Evolutionary conservation across 2,797 vertebrate species (phyloP).

Genomic region (Acanthurus leucopareius): DNA sequence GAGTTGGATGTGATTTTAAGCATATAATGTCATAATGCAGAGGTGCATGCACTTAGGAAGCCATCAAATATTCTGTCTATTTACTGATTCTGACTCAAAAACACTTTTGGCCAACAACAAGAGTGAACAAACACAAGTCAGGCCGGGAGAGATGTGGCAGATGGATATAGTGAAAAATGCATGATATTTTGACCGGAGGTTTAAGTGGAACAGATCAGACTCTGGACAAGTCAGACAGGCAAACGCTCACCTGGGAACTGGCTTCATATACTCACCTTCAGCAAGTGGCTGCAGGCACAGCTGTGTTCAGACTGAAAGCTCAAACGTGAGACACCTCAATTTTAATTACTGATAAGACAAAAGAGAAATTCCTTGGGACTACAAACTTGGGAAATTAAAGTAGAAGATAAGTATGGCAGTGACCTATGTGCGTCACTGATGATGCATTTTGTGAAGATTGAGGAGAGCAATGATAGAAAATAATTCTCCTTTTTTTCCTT

Average conservation of each 20-base stretch:
- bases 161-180: conserved; percentile 38
- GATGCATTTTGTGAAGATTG: conserved; percentile 30
- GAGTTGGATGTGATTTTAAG: not conserved
- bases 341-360: conserved; percentile 44
- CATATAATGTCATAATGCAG: not conserved
- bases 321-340: not conserved
- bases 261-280: not conserved
- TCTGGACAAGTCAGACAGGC: conserved; percentile 14
- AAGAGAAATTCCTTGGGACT: conserved; percentile 15
- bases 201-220: conserved; percentile 9
- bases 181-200: conserved; percentile 40
- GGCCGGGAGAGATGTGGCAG: conserved; percentile 6
- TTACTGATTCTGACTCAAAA: not conserved
- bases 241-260: conserved; percentile 24
- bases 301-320: conserved; percentile 16
- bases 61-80: not conserved
- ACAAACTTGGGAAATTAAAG: conserved; percentile 19
- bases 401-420: conserved; percentile 6
- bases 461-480: conserved; percentile 13
- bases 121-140: not conserved
- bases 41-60: not conserved
- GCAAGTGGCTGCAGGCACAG: conserved; percentile 5
- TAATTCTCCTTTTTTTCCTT: not conserved
- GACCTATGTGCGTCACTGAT: not conserved
- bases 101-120: not conserved